Base-by-base conservation (phyloP, 2,113 vertebrate genomes). In the Sinocyclocheilus anshuiensis region DNA sequence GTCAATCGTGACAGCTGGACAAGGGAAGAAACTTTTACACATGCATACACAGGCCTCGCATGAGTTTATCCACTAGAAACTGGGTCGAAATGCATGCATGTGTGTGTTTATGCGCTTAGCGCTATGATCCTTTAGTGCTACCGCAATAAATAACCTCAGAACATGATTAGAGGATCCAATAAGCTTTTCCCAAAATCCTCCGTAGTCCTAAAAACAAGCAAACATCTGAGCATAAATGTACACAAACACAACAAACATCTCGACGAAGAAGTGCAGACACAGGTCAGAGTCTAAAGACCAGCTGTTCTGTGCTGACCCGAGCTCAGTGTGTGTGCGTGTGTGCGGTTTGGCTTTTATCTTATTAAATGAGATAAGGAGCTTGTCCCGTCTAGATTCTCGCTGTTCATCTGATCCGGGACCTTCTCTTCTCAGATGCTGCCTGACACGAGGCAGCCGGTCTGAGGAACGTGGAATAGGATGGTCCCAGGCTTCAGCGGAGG, bases 231-330 rank as follows among this genome's bases (percentile, higher is more conserved):
- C 20, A 61, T n/a, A 48, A 76, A 71, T 72, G 20, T 6, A 92
- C 88, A 90, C 89, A 91, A 55, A 92, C 90, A 91, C 91, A 88
- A 88, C 77, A 59, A 36, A 59, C 77, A 81, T 83, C 29, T 53
- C 10, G 77, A 91, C 87, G 84, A 90, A 89, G 89, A 90, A 78
- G 83, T 8, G 20, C 71, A 82, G 77, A 81, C 55, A 84, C 75
- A 57, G 67, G 55, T 87, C 87, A 87, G 89, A 90, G 89, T 83
- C 69, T 76, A 85, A 89, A 67, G 77, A 87, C 90, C 88, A 90
- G 92, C 90, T 92, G 91, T 87, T 79, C 86, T 74, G 53, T 63
- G 33, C 39, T 86, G 78, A 75, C 78, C 78, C n/a, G 20, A 81
- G 7, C 18, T 81, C 36, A 18, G 11, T 18, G 11, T 1, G 13